Percentiles rank a stretch among this genome's conserved stretches.
Evolutionary conservation across 1,140 invertebrate species (phyloP).

Genomic region (Sycophaga agraensis): DNA sequence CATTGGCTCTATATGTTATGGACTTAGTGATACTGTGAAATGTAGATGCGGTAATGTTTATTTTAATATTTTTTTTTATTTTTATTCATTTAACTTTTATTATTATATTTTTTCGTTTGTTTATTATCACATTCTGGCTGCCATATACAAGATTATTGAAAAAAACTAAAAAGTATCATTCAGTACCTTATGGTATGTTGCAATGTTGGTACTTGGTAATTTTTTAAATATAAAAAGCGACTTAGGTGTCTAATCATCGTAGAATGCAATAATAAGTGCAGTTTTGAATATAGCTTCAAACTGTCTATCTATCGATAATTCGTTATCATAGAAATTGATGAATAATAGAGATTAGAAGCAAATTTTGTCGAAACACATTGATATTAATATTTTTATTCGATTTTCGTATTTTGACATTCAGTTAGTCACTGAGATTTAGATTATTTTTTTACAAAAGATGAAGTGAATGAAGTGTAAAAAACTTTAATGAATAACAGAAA

Average conservation of each 20-base stretch:
- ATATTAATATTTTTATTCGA: too few relatives aligned
- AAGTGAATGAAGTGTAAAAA: too few relatives aligned
- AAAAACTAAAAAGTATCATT: conserved; percentile 18
- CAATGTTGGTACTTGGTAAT: conserved; percentile 18
- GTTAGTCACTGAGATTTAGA: too few relatives aligned
- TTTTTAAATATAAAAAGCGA: conserved; percentile 14
- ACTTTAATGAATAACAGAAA: too few relatives aligned
- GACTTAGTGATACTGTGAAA: conserved; percentile 33
- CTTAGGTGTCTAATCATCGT: conserved; percentile 26
- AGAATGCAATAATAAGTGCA: conserved; percentile 21
- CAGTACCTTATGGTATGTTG: conserved; percentile 4
- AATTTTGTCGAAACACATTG: too few relatives aligned
- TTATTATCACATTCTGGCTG: conserved; percentile 44
- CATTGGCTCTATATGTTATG: conserved; percentile 34
- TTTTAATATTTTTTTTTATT: conserved; percentile 38
- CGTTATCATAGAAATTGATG: too few relatives aligned
- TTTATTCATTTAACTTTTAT: conserved; percentile 23
- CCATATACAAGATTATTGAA: conserved; percentile 39
- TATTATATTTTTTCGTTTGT: conserved; percentile 30
- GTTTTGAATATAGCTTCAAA: conserved; percentile 19
- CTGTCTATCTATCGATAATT: conserved; percentile 7
- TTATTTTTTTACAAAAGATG: too few relatives aligned
- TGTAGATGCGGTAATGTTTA: conserved; percentile 37
- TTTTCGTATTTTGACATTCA: too few relatives aligned
- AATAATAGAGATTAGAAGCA: too few relatives aligned